These are phyloP conservation scores for Luehdorfia chinensis DNA, from an alignment of 1,140 invertebrate genomes.

Conservation along the genomic window DNA sequence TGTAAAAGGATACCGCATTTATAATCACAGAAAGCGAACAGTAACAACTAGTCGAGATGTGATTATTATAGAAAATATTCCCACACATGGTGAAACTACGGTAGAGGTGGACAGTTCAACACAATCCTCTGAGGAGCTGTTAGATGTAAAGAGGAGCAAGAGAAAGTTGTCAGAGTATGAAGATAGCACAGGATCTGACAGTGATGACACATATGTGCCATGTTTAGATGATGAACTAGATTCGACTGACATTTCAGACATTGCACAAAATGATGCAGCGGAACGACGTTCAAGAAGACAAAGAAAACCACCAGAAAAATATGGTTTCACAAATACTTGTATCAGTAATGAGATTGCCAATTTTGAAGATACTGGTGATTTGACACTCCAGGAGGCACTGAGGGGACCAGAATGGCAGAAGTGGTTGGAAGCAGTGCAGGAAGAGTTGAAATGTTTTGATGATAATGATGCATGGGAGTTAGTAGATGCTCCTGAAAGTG, in stretches of 20 bases:
- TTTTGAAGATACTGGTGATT: no score
- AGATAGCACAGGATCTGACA: slow-evolving; percentile 12
- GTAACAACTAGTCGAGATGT: not conserved
- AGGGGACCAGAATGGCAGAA: slow-evolving; percentile 19
- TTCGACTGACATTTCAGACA: slow-evolving; percentile 1
- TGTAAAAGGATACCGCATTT: not conserved
- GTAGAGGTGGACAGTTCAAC: not conserved
- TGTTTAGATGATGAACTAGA: slow-evolving; percentile 4
- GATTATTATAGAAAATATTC: not conserved
- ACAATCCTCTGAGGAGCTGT: not conserved
- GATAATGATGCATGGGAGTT: slow-evolving; percentile 24
- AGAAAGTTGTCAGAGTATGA: no score
- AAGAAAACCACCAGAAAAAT: no score
- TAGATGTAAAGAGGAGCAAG: not conserved
- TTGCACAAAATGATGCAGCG: slow-evolving; percentile 12
- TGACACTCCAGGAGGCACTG: slow-evolving; percentile 12
- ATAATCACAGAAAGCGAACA: not conserved
- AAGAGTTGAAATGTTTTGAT: slow-evolving; percentile 22
- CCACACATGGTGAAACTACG: not conserved
- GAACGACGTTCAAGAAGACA: no score
- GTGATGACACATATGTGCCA: slow-evolving; percentile 17
- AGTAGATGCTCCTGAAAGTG: slow-evolving; percentile 17
- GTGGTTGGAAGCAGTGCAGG: slow-evolving; percentile 22
- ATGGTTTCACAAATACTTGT: not conserved
- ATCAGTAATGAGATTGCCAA: not conserved